A percentile compares a stretch with the other conserved stretches of the same genome.
phyloP scores from a whole-genome alignment of 2,888 invertebrate species.

The Heliconius sara region DNA sequence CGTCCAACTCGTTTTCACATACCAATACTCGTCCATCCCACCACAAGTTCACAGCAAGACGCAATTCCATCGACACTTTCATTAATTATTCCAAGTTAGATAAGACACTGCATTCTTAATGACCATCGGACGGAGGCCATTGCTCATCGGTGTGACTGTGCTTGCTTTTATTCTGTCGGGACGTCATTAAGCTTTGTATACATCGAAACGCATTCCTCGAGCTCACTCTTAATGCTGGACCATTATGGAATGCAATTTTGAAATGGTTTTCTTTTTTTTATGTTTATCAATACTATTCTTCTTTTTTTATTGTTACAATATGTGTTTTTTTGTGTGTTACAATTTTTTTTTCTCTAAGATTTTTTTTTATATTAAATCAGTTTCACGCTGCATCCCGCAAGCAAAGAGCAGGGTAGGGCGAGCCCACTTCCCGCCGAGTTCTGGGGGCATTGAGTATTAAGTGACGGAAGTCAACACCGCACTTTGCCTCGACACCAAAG shows the following conservation, averaged over 20 bases:
- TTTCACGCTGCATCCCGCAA: too few relatives aligned
- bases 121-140: slow-evolving; percentile 71
- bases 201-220: slow-evolving; percentile 33
- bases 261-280: not conserved
- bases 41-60: slow-evolving; percentile 71
- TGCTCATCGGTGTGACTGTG: slow-evolving; percentile 72
- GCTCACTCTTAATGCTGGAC: slow-evolving; percentile 21
- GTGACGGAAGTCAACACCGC: too few relatives aligned
- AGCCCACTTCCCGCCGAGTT: too few relatives aligned
- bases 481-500: too few relatives aligned
- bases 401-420: too few relatives aligned
- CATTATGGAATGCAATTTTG: slow-evolving; percentile 25
- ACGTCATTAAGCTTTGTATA: slow-evolving; percentile 66
- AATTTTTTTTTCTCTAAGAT: too few relatives aligned
- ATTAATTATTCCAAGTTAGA: slow-evolving; percentile 83
- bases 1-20: slow-evolving; percentile 6
- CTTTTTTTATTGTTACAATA: not conserved
- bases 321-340: not conserved
- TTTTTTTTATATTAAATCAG: not conserved
- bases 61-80: slow-evolving; percentile 75
- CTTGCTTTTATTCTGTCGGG: slow-evolving; percentile 55
- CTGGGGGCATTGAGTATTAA: too few relatives aligned
- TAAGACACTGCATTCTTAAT: slow-evolving; percentile 82
- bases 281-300: not conserved
- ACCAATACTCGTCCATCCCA: slow-evolving; percentile 46